Conservation (phyloP, 2,797 vertebrate species). For the Thalassophryne amazonica region DNA sequence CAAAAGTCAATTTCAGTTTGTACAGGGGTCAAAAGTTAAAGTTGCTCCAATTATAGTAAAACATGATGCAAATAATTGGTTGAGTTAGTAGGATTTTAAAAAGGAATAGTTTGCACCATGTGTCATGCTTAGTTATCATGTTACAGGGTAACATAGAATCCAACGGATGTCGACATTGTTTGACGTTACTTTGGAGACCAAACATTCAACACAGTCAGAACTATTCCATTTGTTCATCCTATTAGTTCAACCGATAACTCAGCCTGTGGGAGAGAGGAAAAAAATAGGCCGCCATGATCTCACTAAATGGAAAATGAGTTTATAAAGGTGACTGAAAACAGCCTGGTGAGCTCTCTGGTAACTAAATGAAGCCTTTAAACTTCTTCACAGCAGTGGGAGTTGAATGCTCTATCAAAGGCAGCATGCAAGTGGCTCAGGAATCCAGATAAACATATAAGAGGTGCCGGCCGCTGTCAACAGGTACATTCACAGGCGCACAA, state of each 20-base stretch:
- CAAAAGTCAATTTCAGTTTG: too few relatives aligned
- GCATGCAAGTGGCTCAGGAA: slow-evolving; percentile 48
- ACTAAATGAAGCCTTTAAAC: slow-evolving; percentile 72
- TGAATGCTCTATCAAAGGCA: slow-evolving; percentile 67
- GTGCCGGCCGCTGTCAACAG: slow-evolving; percentile 58
- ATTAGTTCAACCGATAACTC: slow-evolving; percentile 23
- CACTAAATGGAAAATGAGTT: slow-evolving; percentile 48
- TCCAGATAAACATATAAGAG: slow-evolving; percentile 69
- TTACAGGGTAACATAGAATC: too few relatives aligned
- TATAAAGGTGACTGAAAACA: slow-evolving; percentile 41
- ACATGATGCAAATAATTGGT: too few relatives aligned
- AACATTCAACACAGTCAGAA: too few relatives aligned
- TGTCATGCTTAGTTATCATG: too few relatives aligned
- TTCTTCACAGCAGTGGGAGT: slow-evolving; percentile 48
- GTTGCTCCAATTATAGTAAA: too few relatives aligned
- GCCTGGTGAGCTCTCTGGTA: slow-evolving; percentile 42
- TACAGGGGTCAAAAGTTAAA: too few relatives aligned
- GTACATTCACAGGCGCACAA: slow-evolving; percentile 71
- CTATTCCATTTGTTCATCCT: too few relatives aligned
- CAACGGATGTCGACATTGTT: too few relatives aligned
- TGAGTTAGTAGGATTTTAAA: too few relatives aligned
- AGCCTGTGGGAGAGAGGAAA: slow-evolving; percentile 14
- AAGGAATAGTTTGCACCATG: too few relatives aligned
- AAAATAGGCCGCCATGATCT: slow-evolving; percentile 45
- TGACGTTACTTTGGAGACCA: too few relatives aligned